phyloP scores from a whole-genome alignment of 2,113 vertebrate species.

The Lagenorhynchus albirostris region DNA sequence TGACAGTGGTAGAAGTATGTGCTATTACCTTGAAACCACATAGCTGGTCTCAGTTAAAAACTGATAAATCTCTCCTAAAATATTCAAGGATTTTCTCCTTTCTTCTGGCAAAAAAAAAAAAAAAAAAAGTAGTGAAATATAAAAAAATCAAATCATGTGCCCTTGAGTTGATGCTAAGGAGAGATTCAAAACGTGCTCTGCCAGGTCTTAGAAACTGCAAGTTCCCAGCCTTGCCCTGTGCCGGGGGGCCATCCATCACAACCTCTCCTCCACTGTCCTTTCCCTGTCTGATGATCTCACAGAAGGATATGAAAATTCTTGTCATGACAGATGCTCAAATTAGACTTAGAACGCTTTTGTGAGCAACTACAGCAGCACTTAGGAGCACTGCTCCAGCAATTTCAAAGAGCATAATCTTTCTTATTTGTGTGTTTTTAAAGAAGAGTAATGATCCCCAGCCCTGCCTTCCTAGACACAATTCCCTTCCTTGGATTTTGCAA shows the following conservation, averaged over 20 bases:
- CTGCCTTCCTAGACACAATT: not conserved
- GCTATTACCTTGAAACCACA: constrained; percentile 18
- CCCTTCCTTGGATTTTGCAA: not conserved
- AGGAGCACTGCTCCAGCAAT: not conserved
- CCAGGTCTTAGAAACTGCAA: not conserved
- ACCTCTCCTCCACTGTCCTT: not conserved
- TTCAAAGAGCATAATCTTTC: not conserved
- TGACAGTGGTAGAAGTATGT: not conserved
- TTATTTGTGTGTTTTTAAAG: not conserved
- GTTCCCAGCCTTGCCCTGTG: not conserved
- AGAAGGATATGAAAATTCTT: not conserved
- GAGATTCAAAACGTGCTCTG: not conserved
- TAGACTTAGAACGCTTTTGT: not conserved
- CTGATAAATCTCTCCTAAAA: constrained; percentile 13
- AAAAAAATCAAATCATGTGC: not conserved
- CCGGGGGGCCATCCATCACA: not conserved
- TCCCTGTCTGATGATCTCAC: not conserved
- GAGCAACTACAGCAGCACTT: not conserved
- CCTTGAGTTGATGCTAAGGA: not conserved
- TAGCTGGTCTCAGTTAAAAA: not conserved
- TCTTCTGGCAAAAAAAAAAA: not conserved
- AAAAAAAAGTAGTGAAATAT: not conserved
- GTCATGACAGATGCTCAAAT: not conserved
- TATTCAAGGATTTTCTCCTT: not conserved
- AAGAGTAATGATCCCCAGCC: not conserved